Percentiles rank a stretch among this genome's conserved stretches.
Conservation (phyloP, 37 sponge, comb jelly and placozoan species). For the Oopsacas minuta region DNA sequence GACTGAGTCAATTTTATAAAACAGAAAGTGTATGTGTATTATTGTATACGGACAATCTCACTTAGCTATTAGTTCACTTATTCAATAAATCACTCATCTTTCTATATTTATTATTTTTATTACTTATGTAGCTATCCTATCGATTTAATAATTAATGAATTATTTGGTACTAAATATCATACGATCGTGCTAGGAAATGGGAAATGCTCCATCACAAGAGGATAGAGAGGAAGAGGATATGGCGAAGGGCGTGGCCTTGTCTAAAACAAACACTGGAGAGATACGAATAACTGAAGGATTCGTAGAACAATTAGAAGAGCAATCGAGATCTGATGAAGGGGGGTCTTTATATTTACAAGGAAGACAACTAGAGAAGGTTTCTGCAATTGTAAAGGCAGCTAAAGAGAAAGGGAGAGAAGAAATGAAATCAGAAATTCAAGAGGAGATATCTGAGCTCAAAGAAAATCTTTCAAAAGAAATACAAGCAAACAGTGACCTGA, state of each 20-base stretch:
- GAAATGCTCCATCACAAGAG: neutral
- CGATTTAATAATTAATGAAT: too few species aligned
- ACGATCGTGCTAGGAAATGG: neutral
- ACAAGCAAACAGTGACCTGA: neutral
- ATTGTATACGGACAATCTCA: neutral
- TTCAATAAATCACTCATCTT: neutral
- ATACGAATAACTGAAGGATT: conserved; percentile 3
- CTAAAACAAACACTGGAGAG: neutral
- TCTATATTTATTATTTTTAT: too few species aligned
- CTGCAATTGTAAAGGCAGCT: neutral
- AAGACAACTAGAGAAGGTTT: neutral
- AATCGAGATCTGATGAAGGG: neutral
- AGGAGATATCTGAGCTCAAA: neutral
- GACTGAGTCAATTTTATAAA: neutral
- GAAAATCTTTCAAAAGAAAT: neutral
- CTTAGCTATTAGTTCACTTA: neutral
- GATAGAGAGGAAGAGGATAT: neutral
- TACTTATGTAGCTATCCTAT: too few species aligned
- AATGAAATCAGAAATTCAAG: neutral
- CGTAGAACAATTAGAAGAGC: neutral
- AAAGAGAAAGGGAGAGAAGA: neutral
- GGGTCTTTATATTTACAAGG: neutral
- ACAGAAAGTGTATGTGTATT: neutral
- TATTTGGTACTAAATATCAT: neutral
- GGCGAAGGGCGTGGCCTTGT: neutral